Percentiles rank a stretch among this genome's conserved stretches.
Evolutionary conservation across 1,140 invertebrate species (phyloP).

Genomic region (Ceratina japonica): DNA sequence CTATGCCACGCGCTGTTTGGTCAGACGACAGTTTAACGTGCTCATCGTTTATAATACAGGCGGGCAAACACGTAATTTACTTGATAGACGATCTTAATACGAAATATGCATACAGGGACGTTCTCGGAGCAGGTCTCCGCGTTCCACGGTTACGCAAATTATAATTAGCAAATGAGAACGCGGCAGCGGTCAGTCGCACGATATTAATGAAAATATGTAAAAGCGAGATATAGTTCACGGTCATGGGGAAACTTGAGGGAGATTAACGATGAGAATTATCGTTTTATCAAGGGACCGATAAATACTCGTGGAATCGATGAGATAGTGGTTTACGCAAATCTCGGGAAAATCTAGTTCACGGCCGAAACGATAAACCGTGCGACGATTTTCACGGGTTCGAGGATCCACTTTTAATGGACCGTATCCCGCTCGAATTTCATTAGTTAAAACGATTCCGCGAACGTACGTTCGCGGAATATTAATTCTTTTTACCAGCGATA

Average conservation of each 20-base stretch:
- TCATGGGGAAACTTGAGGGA: slow-evolving; percentile 9
- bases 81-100: background rate
- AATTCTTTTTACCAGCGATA: too few species aligned
- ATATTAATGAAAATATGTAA: slow-evolving; percentile 21
- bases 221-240: slow-evolving; percentile 36
- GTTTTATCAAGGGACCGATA: background rate
- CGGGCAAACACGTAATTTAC: background rate
- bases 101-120: background rate
- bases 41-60: background rate
- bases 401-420: background rate
- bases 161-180: slow-evolving; percentile 42
- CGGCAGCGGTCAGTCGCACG: too few species aligned
- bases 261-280: background rate
- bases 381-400: background rate
- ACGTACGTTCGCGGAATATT: too few species aligned
- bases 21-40: background rate
- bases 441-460: background rate
- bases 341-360: slow-evolving; percentile 48
- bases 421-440: too few species aligned
- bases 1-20: background rate
- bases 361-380: slow-evolving; percentile 30
- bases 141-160: background rate
- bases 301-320: background rate
- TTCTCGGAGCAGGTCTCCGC: too few species aligned
- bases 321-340: slow-evolving; percentile 19